Conservation (phyloP, 2,797 vertebrate genomes). For the Melanotaenia nigrans region DNA sequence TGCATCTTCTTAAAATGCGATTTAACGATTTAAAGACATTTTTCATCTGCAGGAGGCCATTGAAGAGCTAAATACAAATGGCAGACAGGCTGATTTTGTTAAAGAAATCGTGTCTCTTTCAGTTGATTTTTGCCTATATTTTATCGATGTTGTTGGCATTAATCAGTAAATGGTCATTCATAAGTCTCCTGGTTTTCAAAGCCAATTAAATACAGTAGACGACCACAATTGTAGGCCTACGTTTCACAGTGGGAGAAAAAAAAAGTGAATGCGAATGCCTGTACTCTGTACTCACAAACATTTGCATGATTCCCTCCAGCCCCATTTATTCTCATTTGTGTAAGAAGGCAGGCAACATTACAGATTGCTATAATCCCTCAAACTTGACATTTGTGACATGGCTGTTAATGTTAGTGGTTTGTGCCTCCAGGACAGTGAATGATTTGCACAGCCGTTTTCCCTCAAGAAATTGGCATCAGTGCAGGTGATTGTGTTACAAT, state of each 20-base stretch:
- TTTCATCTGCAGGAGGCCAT: slow-evolving; percentile 31
- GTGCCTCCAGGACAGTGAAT: slow-evolving; percentile 65
- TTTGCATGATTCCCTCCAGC: slow-evolving; percentile 57
- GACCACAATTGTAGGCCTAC: slow-evolving; percentile 37
- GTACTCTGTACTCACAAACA: slow-evolving; percentile 41
- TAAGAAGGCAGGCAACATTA: slow-evolving; percentile 56
- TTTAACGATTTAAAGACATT: slow-evolving; percentile 44
- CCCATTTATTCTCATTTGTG: slow-evolving; percentile 59
- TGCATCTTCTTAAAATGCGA: slow-evolving; percentile 24
- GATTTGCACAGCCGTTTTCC: slow-evolving; percentile 57
- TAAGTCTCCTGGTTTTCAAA: slow-evolving; percentile 35
- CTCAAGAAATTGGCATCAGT: slow-evolving; percentile 57
- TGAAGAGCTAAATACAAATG: slow-evolving; percentile 47
- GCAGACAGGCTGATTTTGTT: slow-evolving; percentile 32
- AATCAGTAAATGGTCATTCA: slow-evolving; percentile 42
- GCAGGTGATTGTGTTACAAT: slow-evolving; percentile 70
- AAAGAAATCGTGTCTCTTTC: slow-evolving; percentile 26
- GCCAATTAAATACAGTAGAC: slow-evolving; percentile 25
- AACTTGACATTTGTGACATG: slow-evolving; percentile 63
- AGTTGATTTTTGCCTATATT: slow-evolving; percentile 17
- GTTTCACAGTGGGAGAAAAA: slow-evolving; percentile 33
- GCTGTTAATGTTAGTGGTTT: slow-evolving; percentile 62
- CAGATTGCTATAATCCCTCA: slow-evolving; percentile 65
- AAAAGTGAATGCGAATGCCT: slow-evolving; percentile 26
- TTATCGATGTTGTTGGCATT: slow-evolving; percentile 34